Percentiles rank a stretch among this genome's conserved stretches.
Conservation (phyloP, 2,888 invertebrate species). For the Gastrophysa polygoni region DNA sequence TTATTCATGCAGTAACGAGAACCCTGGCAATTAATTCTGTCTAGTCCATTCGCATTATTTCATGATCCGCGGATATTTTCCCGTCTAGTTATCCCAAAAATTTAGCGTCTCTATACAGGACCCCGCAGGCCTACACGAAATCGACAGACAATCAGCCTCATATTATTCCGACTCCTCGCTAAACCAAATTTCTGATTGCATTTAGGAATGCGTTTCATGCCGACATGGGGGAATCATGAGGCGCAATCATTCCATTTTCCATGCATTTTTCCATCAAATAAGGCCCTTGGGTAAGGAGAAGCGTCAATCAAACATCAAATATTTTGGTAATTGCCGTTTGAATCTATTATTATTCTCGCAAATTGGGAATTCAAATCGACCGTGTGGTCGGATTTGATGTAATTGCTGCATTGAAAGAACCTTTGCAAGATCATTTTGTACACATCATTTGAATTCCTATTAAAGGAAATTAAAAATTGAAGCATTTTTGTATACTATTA, state of each 20-base stretch:
- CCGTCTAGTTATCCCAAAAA: background rate
- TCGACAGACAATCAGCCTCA: background rate
- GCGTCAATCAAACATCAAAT: slow-evolving; percentile 29
- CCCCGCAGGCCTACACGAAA: background rate
- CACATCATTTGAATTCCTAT: background rate
- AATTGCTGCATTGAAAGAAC: background rate
- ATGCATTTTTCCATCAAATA: background rate
- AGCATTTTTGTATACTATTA: too few species aligned
- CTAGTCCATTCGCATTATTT: background rate
- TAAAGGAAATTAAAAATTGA: too few species aligned
- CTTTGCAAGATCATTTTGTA: background rate
- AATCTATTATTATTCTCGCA: slow-evolving; percentile 27
- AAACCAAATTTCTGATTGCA: slow-evolving; percentile 14
- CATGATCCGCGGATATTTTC: background rate
- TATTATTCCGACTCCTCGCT: background rate
- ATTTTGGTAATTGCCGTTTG: slow-evolving; percentile 28
- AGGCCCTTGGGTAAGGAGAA: slow-evolving; percentile 2
- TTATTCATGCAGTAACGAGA: background rate
- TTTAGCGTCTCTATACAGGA: background rate
- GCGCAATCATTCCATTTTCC: background rate
- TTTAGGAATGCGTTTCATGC: slow-evolving; percentile 26
- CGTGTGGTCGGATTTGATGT: background rate
- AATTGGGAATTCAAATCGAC: slow-evolving; percentile 24
- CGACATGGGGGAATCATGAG: background rate
- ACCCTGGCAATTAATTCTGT: background rate